phyloP scores from a whole-genome alignment of 2,888 invertebrate species.

The Pasiphila rectangulata region DNA sequence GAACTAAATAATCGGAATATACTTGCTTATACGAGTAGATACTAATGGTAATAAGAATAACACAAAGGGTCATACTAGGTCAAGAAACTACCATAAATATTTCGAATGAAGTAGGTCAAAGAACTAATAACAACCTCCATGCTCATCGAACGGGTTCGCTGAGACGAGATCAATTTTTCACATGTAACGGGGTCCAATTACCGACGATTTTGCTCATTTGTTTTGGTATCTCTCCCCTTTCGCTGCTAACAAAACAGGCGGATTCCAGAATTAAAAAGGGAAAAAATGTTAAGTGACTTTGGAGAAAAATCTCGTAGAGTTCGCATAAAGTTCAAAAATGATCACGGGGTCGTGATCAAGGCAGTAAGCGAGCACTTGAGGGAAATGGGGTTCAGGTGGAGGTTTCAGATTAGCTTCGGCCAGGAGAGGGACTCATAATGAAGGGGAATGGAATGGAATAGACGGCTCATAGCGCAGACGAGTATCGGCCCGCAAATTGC shows the following conservation, averaged over 20 bases:
- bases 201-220: constrained; percentile 1
- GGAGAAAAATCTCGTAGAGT: constrained; percentile 36
- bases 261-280: constrained; percentile 26
- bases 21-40: too few relatives aligned
- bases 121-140: not conserved
- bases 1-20: too few relatives aligned
- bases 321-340: constrained; percentile 45
- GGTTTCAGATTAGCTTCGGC: constrained; percentile 37
- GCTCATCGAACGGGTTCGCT: not conserved
- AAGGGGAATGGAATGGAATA: constrained; percentile 46
- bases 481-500: constrained; percentile 45
- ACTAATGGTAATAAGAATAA: not conserved
- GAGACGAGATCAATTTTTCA: constrained; percentile 8
- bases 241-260: constrained; percentile 1
- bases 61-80: not conserved
- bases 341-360: constrained; percentile 48
- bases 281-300: constrained; percentile 32
- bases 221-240: constrained; percentile 4
- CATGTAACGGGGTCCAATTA: constrained; percentile 4
- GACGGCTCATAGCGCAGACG: constrained; percentile 40
- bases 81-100: not conserved
- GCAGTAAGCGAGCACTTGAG: constrained; percentile 52
- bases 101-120: constrained; percentile 1
- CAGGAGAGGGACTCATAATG: constrained; percentile 34
- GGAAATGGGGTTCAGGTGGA: constrained; percentile 53